Conservation (phyloP, 2,797 vertebrate species). For the Hydrolagus colliei region DNA sequence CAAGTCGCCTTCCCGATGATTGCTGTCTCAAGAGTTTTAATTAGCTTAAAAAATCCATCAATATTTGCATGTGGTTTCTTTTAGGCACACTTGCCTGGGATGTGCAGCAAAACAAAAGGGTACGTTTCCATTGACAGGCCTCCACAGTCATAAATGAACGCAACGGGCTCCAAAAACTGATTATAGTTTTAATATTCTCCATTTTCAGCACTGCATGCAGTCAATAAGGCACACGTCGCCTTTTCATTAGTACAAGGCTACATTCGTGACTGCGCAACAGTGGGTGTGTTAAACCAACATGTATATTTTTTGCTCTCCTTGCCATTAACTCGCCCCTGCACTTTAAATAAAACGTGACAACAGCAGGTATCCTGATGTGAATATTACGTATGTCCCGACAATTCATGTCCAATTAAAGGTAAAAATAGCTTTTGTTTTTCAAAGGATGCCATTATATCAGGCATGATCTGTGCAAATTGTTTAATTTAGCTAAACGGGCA, state of each 20-base stretch:
- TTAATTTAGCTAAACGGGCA: no score
- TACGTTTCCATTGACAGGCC: not conserved
- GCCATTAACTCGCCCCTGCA: not conserved
- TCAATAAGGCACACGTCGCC: not conserved
- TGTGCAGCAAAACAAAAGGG: not conserved
- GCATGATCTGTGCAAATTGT: no score
- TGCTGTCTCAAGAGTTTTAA: conserved; percentile 70
- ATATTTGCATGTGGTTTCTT: conserved; percentile 65
- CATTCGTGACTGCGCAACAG: not conserved
- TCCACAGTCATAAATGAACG: not conserved
- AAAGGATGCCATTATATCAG: no score
- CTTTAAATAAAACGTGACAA: not conserved
- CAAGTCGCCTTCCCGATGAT: conserved; percentile 56
- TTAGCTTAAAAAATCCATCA: conserved; percentile 65
- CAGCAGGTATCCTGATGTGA: not conserved
- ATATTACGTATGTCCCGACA: not conserved
- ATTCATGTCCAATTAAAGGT: no score
- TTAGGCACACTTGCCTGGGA: conserved; percentile 37
- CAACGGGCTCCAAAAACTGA: not conserved
- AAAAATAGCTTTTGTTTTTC: no score
- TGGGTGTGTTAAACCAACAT: not conserved
- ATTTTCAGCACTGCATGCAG: not conserved
- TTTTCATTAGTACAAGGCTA: not conserved
- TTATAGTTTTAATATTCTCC: no score
- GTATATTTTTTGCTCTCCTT: not conserved